These are phyloP conservation scores for Heterodera schachtii DNA, from an alignment of 1,140 invertebrate genomes.

Conservation along the genomic window DNA sequence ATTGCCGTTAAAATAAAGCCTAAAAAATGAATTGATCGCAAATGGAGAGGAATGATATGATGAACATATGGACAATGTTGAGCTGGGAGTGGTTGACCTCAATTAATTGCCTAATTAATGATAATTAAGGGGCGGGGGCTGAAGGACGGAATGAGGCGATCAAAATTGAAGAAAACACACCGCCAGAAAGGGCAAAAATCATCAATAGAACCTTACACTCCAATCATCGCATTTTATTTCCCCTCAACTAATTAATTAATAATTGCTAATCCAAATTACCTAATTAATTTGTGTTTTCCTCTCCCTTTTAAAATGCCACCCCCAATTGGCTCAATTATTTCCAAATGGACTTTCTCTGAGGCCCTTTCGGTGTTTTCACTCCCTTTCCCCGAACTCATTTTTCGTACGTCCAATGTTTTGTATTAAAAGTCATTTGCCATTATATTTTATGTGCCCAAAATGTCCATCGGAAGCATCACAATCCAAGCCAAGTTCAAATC, in stretches of 20 bases:
- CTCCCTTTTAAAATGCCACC: background rate
- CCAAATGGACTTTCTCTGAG: slow-evolving; percentile 17
- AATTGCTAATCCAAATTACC: background rate
- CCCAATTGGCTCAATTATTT: too few species aligned
- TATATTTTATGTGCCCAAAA: slow-evolving; percentile 13
- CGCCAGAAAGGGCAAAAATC: background rate
- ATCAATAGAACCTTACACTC: too few species aligned
- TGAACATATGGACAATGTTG: too few species aligned
- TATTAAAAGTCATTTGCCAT: background rate
- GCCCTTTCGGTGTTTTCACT: slow-evolving; percentile 20
- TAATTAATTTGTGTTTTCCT: too few species aligned
- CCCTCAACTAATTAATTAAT: background rate
- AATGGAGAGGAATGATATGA: too few species aligned
- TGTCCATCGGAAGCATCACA: slow-evolving; percentile 13
- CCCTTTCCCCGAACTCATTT: slow-evolving; percentile 25
- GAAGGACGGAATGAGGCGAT: too few species aligned
- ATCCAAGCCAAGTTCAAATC: slow-evolving; percentile 21
- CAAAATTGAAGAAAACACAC: background rate
- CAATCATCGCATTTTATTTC: background rate
- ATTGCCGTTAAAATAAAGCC: too few species aligned
- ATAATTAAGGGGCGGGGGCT: too few species aligned
- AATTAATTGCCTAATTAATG: too few species aligned
- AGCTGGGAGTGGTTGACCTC: too few species aligned
- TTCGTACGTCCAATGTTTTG: background rate
- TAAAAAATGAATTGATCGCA: too few species aligned